Conservation (phyloP, 2,113 vertebrate genomes). For the Nibea albiflora region DNA sequence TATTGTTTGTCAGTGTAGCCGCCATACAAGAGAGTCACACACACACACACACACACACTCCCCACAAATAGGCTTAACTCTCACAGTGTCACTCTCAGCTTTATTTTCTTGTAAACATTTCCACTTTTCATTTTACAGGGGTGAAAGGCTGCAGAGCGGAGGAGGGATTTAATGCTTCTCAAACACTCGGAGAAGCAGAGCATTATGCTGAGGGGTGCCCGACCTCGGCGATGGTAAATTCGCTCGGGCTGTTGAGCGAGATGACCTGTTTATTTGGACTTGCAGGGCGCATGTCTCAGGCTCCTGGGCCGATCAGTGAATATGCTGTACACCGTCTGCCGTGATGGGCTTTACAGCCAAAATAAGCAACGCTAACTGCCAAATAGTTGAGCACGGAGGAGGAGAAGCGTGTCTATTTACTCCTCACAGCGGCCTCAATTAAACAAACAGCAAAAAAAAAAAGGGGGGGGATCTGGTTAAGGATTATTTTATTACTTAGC, state of each 20-base stretch:
- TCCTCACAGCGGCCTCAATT: conserved; percentile 51
- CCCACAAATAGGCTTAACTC: conserved; percentile 5
- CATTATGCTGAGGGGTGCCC: conserved; percentile 40
- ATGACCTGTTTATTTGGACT: conserved; percentile 81
- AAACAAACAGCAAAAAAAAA: conserved; percentile 57
- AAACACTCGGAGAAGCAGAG: conserved; percentile 57
- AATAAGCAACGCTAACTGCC: conserved; percentile 74
- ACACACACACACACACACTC: neutral
- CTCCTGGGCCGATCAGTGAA: conserved; percentile 69
- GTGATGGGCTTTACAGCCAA: conserved; percentile 70
- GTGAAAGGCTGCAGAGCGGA: conserved; percentile 50
- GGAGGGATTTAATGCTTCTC: conserved; percentile 52
- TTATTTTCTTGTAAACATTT: conserved; percentile 66
- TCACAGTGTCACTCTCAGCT: conserved; percentile 19
- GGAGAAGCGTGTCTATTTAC: conserved; percentile 63
- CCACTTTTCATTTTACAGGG: conserved; percentile 49
- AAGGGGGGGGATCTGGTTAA: conserved; percentile 70
- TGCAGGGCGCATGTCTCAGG: conserved; percentile 57
- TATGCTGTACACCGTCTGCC: conserved; percentile 57
- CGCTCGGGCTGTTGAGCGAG: conserved; percentile 52
- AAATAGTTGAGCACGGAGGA: conserved; percentile 51
- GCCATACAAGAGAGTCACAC: conserved; percentile 1
- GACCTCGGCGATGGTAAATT: conserved; percentile 47
- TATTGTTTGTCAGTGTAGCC: neutral
- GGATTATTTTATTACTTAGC: conserved; percentile 92